Evolutionary conservation across 2,888 invertebrate genomes (phyloP), one percentile per base, ranked within the genome.

Genomic region (Diaperis boleti): DNA sequence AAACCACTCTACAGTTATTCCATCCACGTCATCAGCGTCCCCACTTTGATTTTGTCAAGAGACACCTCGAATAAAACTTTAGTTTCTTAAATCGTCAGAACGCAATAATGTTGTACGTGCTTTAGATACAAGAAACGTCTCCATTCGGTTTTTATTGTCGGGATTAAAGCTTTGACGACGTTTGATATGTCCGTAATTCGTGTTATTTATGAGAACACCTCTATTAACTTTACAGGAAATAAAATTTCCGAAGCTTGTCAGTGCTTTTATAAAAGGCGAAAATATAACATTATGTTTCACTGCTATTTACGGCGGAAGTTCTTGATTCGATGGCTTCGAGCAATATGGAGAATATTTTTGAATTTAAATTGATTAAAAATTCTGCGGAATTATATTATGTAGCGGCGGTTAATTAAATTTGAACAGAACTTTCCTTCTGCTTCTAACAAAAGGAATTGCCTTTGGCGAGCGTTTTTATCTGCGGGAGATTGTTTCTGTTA

Each of bases 281-380:
- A 50, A 14, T 33, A 10, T 8, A 5, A 50, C 33, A 7, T 10
- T 37, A n/a, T 17, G 10, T 50, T 49, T 37, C 11, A 22, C 33
- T 37, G 7, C 17, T 22, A 37, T 50, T 18, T 37, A 37, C 22
- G 8, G 20, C 37, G 37, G 15, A 10, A 10, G 33, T 33, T 49
- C 35, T 49, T 49, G 10, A 2, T 49, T n/a, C 5, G 17, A 35
- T 49, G 14, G 49, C 49, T 39, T 52, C 22, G 14, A 39, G 52
- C 37, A 35, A 18, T 13, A 11, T 11, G 49, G 18, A 10, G 11
- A 33, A 33, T 37, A 15, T 33, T 20, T 13, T 37, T 20, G 33
- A 52, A 52, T 35, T 39, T 39, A 18, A 50, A 35, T 35, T 35
- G 35, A 35, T 35, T 50, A 37, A 52, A 49, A 52, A 52, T 18